phyloP scores from a whole-genome alignment of 1,140 invertebrate species.

The Bactericera cockerelli region DNA sequence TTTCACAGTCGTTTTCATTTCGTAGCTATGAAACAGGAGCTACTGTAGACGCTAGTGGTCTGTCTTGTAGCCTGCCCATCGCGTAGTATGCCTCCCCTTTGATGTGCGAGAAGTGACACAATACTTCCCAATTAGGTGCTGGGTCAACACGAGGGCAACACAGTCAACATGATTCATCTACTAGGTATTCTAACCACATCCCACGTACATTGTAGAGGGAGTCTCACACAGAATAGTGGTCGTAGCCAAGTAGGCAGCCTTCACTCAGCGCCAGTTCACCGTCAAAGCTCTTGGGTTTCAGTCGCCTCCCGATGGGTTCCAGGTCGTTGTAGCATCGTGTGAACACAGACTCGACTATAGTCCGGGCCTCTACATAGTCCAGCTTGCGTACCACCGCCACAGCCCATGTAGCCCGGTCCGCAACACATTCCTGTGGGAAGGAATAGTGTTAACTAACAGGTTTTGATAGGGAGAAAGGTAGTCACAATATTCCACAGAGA shows the following conservation, averaged over 20 bases:
- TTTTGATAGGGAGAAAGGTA: neutral
- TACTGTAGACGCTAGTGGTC: too few relatives aligned
- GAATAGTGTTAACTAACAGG: neutral
- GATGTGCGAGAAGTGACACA: too few relatives aligned
- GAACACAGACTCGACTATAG: conserved; percentile 76
- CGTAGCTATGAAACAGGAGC: too few relatives aligned
- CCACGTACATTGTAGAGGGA: too few relatives aligned
- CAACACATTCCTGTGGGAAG: conserved; percentile 62
- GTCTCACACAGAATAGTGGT: conserved; percentile 27
- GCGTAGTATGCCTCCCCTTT: too few relatives aligned
- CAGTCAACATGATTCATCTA: too few relatives aligned
- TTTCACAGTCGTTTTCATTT: too few relatives aligned
- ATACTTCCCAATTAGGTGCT: too few relatives aligned
- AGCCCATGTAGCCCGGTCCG: conserved; percentile 67
- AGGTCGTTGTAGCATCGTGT: conserved; percentile 81
- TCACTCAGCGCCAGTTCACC: conserved; percentile 63
- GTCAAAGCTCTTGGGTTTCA: conserved; percentile 58
- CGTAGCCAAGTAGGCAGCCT: conserved; percentile 63
- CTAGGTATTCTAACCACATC: too few relatives aligned
- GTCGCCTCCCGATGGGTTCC: conserved; percentile 75
- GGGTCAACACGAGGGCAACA: too few relatives aligned
- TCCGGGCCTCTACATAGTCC: conserved; percentile 47
- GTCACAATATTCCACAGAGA: neutral
- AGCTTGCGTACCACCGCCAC: conserved; percentile 67
- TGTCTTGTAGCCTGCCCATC: too few relatives aligned